These are phyloP conservation scores for Anagyrus pseudococci DNA, from an alignment of 2,888 invertebrate species.

Conservation along the genomic window DNA sequence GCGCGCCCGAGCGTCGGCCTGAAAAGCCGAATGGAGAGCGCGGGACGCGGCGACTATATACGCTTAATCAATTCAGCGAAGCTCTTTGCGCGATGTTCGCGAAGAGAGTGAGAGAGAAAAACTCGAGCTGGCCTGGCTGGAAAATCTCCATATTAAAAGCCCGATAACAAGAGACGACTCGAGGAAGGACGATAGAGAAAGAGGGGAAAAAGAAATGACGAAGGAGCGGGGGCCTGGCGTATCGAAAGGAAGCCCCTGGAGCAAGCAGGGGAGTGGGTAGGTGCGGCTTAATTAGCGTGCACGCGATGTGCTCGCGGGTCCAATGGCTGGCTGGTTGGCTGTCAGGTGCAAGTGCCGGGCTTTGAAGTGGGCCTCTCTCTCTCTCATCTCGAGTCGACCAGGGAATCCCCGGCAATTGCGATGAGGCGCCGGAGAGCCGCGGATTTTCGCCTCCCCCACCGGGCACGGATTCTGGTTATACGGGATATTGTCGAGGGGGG, in stretches of 20 bases:
- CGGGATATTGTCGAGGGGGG: no score
- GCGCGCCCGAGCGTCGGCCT: neutral
- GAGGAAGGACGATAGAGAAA: neutral
- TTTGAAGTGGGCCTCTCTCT: no score
- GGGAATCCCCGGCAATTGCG: no score
- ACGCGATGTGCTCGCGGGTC: neutral
- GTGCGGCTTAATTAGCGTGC: slow-evolving; percentile 15
- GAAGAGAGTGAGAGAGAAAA: neutral
- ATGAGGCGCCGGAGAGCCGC: no score
- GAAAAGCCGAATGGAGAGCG: neutral
- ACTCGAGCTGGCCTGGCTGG: neutral
- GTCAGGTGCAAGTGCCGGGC: neutral
- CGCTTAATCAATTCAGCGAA: slow-evolving; percentile 22
- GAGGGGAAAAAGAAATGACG: neutral
- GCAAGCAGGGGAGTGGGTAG: neutral
- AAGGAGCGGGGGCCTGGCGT: neutral
- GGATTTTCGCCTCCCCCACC: no score
- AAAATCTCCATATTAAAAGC: slow-evolving; percentile 8
- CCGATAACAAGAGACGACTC: slow-evolving; percentile 5
- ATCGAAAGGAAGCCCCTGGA: no score
- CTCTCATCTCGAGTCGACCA: no score
- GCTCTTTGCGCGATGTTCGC: neutral
- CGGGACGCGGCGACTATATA: neutral
- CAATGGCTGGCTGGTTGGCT: neutral
- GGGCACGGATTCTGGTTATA: no score